Conservation (phyloP, 37 sponge, comb jelly and placozoan species). For the Ianthella basta region DNA sequence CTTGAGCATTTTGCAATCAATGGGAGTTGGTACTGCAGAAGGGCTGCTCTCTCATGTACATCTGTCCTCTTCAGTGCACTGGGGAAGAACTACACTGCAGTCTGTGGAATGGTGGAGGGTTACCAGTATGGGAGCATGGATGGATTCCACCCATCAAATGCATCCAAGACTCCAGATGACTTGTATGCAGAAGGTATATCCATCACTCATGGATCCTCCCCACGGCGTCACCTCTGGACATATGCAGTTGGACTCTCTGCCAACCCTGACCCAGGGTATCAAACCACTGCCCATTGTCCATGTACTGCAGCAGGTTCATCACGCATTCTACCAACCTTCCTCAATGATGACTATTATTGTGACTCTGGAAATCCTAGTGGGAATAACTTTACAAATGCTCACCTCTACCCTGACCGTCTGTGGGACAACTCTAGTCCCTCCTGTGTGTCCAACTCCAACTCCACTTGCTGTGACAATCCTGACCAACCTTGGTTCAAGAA, state of each 20-base stretch:
- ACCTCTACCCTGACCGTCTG: no score
- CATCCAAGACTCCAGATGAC: not conserved
- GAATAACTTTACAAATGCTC: no score
- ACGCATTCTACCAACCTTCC: no score
- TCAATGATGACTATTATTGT: no score
- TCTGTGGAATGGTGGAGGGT: constrained; percentile 31
- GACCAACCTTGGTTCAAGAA: no score
- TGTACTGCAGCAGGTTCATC: not conserved
- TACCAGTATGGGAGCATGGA: constrained; percentile 9
- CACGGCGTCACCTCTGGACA: constrained; percentile 16
- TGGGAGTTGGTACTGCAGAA: constrained; percentile 5
- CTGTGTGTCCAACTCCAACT: no score
- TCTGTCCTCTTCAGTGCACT: constrained; percentile 3
- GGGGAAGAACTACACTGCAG: constrained; percentile 19
- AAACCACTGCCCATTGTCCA: not conserved
- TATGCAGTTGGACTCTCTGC: constrained; percentile 23
- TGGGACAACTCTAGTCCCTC: no score
- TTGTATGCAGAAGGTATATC: constrained; percentile 17
- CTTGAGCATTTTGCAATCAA: no score
- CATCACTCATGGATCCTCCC: not conserved
- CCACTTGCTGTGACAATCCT: no score
- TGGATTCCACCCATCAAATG: not conserved
- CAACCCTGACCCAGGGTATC: not conserved
- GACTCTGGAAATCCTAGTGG: no score
- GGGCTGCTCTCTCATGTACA: not conserved